These are phyloP conservation scores for Leuciscus idus DNA, from an alignment of 2,113 vertebrate species.

Conservation along the genomic window DNA sequence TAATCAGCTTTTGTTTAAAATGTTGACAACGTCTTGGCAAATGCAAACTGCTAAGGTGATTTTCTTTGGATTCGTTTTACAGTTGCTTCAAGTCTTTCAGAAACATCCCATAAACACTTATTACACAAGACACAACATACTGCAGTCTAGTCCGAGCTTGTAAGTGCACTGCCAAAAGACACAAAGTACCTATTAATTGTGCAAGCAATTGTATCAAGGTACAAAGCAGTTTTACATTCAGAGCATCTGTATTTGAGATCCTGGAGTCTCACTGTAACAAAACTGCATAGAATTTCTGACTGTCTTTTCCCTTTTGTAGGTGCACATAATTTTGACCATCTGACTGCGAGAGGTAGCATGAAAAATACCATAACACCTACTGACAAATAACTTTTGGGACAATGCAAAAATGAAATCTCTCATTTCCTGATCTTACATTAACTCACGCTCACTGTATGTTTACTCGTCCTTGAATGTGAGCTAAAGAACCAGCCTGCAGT, in stretches of 20 bases:
- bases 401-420: background rate
- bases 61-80: conserved; percentile 12
- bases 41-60: background rate
- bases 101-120: conserved; percentile 5
- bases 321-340: background rate
- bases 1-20: conserved; percentile 2
- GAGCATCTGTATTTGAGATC: background rate
- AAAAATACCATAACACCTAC: background rate
- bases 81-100: conserved; percentile 31
- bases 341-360: conserved; percentile 20
- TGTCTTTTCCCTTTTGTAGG: conserved; percentile 1
- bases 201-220: background rate
- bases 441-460: background rate
- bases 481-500: background rate
- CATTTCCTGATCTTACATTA: background rate
- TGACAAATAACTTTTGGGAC: background rate
- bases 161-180: background rate
- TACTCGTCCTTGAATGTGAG: background rate
- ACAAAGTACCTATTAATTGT: background rate
- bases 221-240: conserved; percentile 14
- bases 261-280: background rate
- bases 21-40: background rate
- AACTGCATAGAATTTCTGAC: background rate
- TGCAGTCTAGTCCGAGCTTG: background rate
- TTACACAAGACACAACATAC: background rate